Conservation (phyloP, 2,797 vertebrate genomes). For the Melanotaenia pygmaea region DNA sequence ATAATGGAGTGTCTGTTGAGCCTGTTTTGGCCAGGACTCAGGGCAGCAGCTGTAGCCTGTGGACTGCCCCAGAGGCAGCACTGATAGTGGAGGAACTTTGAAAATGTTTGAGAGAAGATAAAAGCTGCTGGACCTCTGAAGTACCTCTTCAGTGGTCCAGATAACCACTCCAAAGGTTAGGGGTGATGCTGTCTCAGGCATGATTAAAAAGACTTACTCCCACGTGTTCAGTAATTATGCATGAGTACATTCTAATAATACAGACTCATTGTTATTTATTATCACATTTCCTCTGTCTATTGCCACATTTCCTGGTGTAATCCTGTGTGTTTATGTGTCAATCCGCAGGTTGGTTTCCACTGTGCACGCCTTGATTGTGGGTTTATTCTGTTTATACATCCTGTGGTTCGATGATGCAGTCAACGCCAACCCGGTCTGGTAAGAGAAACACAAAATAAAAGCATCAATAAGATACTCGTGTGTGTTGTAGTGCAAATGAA, state of each 20-base stretch:
- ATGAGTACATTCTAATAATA: conserved; percentile 4
- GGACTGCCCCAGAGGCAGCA: conserved; percentile 16
- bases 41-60: conserved; percentile 34
- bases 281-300: conserved; percentile 1
- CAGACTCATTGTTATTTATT: background rate
- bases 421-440: conserved; percentile 86
- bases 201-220: conserved; percentile 5
- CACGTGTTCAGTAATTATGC: background rate
- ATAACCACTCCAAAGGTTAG: conserved; percentile 71
- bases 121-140: conserved; percentile 45
- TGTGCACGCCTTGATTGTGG: conserved; percentile 85
- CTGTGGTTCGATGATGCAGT: conserved; percentile 84
- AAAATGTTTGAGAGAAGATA: conserved; percentile 47
- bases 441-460: conserved; percentile 57
- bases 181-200: conserved; percentile 2
- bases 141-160: conserved; percentile 42
- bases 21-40: conserved; percentile 10
- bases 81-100: conserved; percentile 33
- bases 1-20: conserved; percentile 25
- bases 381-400: conserved; percentile 86
- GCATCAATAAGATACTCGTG: background rate
- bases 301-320: conserved; percentile 1
- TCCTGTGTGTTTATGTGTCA: conserved; percentile 18
- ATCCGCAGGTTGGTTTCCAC: conserved; percentile 81
- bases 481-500: background rate